Base-by-base conservation (phyloP, 1,140 invertebrate genomes). In the Globodera rostochiensis region DNA sequence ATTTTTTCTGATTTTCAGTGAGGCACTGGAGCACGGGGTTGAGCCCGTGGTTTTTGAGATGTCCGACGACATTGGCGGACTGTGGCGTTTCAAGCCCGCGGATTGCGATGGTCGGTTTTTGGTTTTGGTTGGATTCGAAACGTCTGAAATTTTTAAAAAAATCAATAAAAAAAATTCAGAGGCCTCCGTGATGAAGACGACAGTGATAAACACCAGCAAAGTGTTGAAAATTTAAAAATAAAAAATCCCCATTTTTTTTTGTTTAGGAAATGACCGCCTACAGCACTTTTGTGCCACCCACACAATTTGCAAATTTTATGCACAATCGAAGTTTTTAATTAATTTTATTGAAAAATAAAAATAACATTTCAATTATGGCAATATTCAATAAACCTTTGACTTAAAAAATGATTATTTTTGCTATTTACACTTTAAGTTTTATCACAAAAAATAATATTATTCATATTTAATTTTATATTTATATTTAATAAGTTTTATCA, bases 131-230 rank as follows among this genome's bases (percentile, higher is more conserved):
- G 46, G 13, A 11, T 77, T n/a, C 15, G 46, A 36, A 25, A 25
- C 25, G 36, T 1, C 36, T 36, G 3, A 36, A 36, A 36, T 36
- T 36, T 53, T 36, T 0, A 36, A 36, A 67, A 49, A 79, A 79
- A 78, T 45, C 50, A 6, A 21, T 45, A 19, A 25, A n/a, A 36
- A 36, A 36, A 36, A 36, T 86, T 69, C 45, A 85, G 84, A 85
- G 45, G 88, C 87, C 0, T 91, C 91, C 2, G 90, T 91, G 0
- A 90, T 91, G 89, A 90, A 90, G 70, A 87, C 88, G 9, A 91
- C 91, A 6, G 87, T 92, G 6, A 90, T 91, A 78, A 92, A 92
- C 84, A 91, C 91, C 3, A 91, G 90, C 79, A 92, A 92, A 82
- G 91, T 91, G 84, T 88, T 92, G 49, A 74, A 74, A 13, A 36